phyloP scores from a whole-genome alignment of 1,140 invertebrate species.

The Ips nitidus region DNA sequence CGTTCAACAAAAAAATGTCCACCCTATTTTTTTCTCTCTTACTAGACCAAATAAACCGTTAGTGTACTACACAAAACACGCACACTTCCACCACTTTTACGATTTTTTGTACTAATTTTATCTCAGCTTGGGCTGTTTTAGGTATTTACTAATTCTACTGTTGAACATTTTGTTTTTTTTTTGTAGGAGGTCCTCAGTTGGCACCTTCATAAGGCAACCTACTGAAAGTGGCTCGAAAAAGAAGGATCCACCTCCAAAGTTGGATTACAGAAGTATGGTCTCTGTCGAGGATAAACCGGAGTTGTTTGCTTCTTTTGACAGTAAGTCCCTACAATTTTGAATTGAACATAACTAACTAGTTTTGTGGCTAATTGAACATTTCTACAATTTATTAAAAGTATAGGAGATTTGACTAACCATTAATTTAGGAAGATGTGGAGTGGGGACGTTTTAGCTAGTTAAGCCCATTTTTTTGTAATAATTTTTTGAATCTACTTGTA shows the following conservation, averaged over 20 bases:
- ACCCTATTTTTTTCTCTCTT: no score
- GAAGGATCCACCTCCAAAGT: constrained; percentile 63
- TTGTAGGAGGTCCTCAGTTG: constrained; percentile 76
- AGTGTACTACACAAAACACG: constrained; percentile 8
- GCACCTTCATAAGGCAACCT: constrained; percentile 70
- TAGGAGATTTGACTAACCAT: no score
- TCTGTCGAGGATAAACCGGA: constrained; percentile 93
- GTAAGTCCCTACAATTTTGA: constrained; percentile 63
- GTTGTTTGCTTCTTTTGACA: constrained; percentile 90
- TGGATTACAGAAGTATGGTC: constrained; percentile 90
- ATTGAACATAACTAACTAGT: background rate
- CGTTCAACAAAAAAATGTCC: no score
- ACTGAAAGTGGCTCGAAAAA: constrained; percentile 61
- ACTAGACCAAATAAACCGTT: no score
- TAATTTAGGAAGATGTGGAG: no score
- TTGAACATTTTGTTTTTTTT: background rate
- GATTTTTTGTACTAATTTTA: background rate
- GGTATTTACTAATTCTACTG: background rate
- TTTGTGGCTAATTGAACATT: constrained; percentile 1
- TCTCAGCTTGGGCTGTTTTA: background rate
- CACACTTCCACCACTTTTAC: constrained; percentile 5
- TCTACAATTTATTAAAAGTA: no score
- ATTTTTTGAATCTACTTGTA: no score
- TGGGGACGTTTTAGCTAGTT: no score
- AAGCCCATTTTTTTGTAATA: no score